phyloP scores from a whole-genome alignment of 1,140 invertebrate species.

The Caenorhabditis remanei region DNA sequence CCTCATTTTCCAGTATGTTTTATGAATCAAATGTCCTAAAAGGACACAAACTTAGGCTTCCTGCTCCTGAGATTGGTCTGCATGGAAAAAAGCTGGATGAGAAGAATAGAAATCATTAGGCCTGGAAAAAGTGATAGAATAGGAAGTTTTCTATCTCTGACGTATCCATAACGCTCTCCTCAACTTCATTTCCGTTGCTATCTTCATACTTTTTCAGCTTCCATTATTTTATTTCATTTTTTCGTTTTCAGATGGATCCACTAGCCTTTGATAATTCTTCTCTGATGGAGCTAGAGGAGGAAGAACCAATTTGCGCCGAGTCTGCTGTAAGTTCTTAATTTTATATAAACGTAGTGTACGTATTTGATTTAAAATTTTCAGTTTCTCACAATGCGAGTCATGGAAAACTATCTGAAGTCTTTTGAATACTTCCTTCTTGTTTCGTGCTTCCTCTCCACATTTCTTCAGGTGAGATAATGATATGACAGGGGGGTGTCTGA shows the following conservation, averaged over 20 bases:
- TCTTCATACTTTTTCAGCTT: background rate
- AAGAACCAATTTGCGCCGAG: constrained; percentile 15
- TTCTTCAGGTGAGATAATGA: constrained; percentile 14
- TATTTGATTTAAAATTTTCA: background rate
- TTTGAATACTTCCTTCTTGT: constrained; percentile 31
- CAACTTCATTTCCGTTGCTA: background rate
- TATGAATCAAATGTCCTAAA: background rate
- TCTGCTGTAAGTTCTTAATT: background rate
- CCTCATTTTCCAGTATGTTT: background rate
- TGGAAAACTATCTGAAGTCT: constrained; percentile 39
- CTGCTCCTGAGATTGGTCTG: background rate
- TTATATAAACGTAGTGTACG: too few species aligned
- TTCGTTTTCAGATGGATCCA: constrained; percentile 31
- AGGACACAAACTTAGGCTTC: background rate
- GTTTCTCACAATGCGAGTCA: constrained; percentile 42
- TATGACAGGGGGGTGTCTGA: background rate
- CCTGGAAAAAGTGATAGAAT: background rate
- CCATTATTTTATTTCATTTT: background rate
- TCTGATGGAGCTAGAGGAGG: constrained; percentile 14
- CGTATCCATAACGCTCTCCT: background rate
- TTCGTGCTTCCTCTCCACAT: constrained; percentile 22
- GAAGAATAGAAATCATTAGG: constrained; percentile 6
- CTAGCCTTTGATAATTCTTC: background rate
- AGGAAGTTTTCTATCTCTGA: background rate
- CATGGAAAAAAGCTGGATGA: background rate